Conservation (phyloP, 2,113 vertebrate species). For the Equus quagga region DNA sequence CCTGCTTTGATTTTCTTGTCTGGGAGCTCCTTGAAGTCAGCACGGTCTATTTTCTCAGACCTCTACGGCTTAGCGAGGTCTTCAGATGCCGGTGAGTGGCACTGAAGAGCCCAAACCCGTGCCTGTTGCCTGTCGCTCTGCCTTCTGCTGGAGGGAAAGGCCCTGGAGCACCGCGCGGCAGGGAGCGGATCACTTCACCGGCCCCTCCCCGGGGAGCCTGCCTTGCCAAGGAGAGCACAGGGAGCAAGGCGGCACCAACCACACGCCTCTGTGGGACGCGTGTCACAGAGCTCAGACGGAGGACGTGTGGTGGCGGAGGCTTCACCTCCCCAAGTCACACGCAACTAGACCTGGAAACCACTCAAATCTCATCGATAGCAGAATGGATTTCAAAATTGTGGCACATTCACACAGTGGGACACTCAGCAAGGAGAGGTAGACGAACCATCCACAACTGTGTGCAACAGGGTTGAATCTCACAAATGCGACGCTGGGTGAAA, state of each 20-base stretch:
- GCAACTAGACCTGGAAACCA: not conserved
- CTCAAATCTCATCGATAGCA: not conserved
- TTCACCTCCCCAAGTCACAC: not conserved
- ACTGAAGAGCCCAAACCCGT: not conserved
- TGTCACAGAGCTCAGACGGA: not conserved
- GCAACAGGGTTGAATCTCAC: not conserved
- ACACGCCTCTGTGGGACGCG: too few relatives aligned
- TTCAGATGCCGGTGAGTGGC: not conserved
- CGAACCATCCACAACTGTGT: not conserved
- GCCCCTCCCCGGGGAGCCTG: fast-evolving
- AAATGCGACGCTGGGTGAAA: fast-evolving
- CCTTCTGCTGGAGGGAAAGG: not conserved
- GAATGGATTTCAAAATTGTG: not conserved
- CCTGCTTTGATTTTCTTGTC: not conserved
- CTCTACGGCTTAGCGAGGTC: not conserved
- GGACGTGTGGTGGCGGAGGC: too few relatives aligned
- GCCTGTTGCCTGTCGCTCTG: not conserved
- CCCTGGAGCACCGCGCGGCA: fast-evolving
- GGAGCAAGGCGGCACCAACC: not conserved
- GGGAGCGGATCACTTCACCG: fast-evolving
- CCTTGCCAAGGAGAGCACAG: fast-evolving
- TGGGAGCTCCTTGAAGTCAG: not conserved
- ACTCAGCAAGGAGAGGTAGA: not conserved
- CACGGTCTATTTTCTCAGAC: not conserved
- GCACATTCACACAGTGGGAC: not conserved